These are phyloP conservation scores for Chinchilla lanigera DNA, from an alignment of 2,113 vertebrate genomes.

Conservation along the genomic window DNA sequence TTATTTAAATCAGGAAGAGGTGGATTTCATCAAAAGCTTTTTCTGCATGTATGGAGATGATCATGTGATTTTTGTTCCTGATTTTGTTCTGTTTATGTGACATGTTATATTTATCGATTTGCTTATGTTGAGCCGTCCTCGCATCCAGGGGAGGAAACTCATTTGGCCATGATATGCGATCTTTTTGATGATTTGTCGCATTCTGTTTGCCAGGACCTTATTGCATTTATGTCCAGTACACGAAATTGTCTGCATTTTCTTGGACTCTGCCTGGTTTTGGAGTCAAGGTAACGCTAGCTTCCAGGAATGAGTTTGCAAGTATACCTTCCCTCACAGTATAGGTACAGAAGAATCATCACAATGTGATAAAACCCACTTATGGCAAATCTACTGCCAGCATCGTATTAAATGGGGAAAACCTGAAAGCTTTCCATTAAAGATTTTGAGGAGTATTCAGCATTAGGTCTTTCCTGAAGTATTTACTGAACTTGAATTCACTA, in stretches of 20 bases:
- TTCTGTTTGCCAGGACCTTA: neutral
- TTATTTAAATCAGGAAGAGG: neutral
- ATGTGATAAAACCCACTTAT: neutral
- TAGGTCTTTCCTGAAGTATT: neutral
- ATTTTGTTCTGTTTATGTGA: neutral
- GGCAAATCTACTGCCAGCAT: neutral
- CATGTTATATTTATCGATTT: neutral
- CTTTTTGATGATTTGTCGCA: neutral
- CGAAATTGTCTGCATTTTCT: neutral
- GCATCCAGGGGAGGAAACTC: neutral
- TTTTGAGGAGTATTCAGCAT: neutral
- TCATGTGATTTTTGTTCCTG: neutral
- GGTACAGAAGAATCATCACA: neutral
- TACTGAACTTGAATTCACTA: neutral
- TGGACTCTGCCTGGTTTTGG: neutral
- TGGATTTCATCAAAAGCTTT: neutral
- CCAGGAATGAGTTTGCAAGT: neutral
- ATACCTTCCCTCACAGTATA: neutral
- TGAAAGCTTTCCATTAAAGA: neutral
- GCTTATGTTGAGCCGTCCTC: neutral
- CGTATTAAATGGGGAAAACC: neutral
- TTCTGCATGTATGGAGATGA: neutral
- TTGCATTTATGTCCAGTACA: neutral
- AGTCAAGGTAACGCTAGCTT: neutral
- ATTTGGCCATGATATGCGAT: neutral